These are phyloP conservation scores for Arvicanthis niloticus DNA, from an alignment of 2,113 vertebrate genomes.

Conservation along the genomic window DNA sequence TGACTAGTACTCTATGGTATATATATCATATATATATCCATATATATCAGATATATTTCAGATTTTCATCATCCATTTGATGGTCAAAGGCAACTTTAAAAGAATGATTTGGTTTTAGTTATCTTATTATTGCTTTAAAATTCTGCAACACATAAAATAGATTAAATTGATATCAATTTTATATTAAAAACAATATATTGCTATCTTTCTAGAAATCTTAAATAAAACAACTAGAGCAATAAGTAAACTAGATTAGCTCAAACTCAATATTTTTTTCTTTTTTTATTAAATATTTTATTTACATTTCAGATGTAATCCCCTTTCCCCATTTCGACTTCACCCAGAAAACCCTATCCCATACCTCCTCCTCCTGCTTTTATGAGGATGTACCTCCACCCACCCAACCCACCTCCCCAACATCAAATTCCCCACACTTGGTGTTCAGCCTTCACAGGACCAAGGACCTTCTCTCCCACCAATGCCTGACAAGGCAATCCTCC, in stretches of 20 bases:
- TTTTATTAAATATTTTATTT: too few species aligned
- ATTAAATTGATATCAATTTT: background rate
- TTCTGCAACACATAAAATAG: background rate
- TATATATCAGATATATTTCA: background rate
- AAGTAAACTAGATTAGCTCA: background rate
- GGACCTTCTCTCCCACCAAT: too few species aligned
- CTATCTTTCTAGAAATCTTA: background rate
- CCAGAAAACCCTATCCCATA: too few species aligned
- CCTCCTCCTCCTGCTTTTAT: too few species aligned
- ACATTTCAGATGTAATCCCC: too few species aligned
- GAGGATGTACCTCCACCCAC: too few species aligned
- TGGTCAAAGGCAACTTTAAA: background rate
- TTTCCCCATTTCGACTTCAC: too few species aligned
- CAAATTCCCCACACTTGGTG: too few species aligned
- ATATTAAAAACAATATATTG: slow-evolving; percentile 16
- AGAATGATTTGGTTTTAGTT: background rate
- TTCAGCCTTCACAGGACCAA: too few species aligned
- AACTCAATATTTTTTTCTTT: background rate
- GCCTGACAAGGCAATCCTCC: too few species aligned
- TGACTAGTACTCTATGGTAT: background rate
- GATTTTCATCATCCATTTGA: background rate
- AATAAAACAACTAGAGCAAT: background rate
- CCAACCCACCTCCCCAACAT: too few species aligned
- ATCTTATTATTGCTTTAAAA: slow-evolving; percentile 6
- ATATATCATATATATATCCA: background rate